A percentile compares a stretch with the other conserved stretches of the same genome.
Conservation (phyloP, 2,797 vertebrate genomes). For the Tadarida brasiliensis region DNA sequence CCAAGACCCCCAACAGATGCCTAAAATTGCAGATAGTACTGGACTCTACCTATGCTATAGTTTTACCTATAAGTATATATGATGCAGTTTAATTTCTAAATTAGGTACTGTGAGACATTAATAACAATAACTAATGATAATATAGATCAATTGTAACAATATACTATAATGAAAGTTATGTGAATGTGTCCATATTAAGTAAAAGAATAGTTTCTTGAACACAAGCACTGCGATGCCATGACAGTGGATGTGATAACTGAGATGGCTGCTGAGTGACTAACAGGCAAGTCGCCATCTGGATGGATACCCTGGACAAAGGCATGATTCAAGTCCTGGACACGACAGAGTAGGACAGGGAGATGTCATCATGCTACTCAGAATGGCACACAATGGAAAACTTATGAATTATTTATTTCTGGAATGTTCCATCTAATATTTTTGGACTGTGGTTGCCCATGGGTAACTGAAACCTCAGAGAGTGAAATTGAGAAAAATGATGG, state of each 20-base stretch:
- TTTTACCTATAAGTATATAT: not conserved
- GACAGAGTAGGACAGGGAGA: not conserved
- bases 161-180: not conserved
- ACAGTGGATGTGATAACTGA: not conserved
- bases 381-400: not conserved
- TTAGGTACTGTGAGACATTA: not conserved
- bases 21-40: not conserved
- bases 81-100: not conserved
- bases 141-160: not conserved
- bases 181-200: not conserved
- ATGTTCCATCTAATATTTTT: not conserved
- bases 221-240: not conserved
- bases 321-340: not conserved
- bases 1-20: not conserved
- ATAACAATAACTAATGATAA: not conserved
- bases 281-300: not conserved
- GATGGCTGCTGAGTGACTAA: not conserved
- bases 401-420: not conserved
- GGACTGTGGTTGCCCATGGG: not conserved
- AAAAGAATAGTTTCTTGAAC: not conserved
- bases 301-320: not conserved
- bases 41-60: not conserved
- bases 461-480: not conserved
- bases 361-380: not conserved
- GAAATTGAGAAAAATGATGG: not conserved